These are phyloP conservation scores for Monopterus albus DNA, from an alignment of 2,113 vertebrate species.

Conservation along the genomic window DNA sequence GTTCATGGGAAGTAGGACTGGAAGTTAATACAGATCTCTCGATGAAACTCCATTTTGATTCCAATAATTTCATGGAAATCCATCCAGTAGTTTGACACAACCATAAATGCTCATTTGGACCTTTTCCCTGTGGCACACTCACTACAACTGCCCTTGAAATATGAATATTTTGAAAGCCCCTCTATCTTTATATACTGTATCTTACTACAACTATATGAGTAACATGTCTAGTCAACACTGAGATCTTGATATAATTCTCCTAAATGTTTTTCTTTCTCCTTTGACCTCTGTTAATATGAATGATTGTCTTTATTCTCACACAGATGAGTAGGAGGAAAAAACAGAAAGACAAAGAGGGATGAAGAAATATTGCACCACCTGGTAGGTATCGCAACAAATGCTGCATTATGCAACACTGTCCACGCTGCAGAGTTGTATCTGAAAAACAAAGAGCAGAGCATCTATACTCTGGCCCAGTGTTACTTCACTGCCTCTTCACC, in stretches of 20 bases:
- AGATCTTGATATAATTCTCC: background rate
- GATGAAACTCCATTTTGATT: too few species aligned
- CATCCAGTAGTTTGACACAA: too few species aligned
- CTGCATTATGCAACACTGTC: conserved; percentile 40
- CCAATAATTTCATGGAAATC: too few species aligned
- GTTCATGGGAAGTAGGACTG: background rate
- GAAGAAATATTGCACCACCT: conserved; percentile 4
- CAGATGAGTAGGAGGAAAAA: background rate
- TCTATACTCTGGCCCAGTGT: conserved; percentile 11
- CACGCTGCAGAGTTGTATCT: conserved; percentile 17
- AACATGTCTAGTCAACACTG: background rate
- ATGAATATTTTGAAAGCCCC: too few species aligned
- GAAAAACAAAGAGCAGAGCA: conserved; percentile 30
- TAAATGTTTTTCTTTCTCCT: background rate
- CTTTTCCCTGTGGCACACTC: too few species aligned
- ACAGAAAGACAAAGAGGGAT: conserved; percentile 1
- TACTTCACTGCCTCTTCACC: conserved; percentile 16
- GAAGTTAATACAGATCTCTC: too few species aligned
- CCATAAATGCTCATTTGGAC: too few species aligned
- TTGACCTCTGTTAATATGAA: background rate
- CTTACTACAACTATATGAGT: background rate
- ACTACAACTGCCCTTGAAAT: too few species aligned
- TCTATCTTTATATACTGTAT: too few species aligned
- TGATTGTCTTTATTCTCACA: background rate
- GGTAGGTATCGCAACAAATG: conserved; percentile 15